A percentile compares a stretch with the other conserved stretches of the same genome.
Conservation (phyloP, 2,797 vertebrate genomes). For the Taeniopygia guttata region DNA sequence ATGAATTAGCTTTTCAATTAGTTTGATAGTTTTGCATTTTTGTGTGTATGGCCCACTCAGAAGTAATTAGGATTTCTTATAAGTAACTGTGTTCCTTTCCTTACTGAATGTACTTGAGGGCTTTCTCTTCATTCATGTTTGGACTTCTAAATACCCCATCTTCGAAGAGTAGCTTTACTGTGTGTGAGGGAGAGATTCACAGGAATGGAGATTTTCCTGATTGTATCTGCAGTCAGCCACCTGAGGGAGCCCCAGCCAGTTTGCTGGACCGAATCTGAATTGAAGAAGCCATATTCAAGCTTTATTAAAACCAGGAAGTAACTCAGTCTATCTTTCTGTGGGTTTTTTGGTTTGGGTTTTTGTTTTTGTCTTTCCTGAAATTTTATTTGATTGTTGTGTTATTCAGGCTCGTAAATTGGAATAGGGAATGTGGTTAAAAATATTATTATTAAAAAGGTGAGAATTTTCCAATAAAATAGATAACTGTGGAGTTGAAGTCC, state of each 20-base stretch:
- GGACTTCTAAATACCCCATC: not conserved
- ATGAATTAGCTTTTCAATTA: not conserved
- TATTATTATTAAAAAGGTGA: not conserved
- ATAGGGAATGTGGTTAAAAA: not conserved
- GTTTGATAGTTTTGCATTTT: not conserved
- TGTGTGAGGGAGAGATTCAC: fast-evolving
- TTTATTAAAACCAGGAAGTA: not conserved
- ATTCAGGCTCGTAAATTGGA: not conserved
- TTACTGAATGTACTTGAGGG: not conserved
- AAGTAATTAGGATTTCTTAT: not conserved
- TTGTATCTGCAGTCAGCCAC: not conserved
- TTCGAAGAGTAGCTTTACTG: not conserved
- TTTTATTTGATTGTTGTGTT: not conserved
- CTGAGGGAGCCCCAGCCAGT: slow-evolving; percentile 21
- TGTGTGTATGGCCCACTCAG: not conserved
- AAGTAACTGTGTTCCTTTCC: not conserved
- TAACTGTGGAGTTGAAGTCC: not conserved
- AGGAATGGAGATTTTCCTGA: not conserved
- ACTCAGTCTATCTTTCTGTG: not conserved
- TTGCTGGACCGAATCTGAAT: not conserved
- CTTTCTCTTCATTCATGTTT: not conserved
- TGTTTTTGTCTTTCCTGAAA: not conserved
- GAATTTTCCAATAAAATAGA: not conserved
- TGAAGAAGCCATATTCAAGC: not conserved
- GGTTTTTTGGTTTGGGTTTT: no score